Evolutionary conservation across 2,113 vertebrate genomes (phyloP), one percentile per base, ranked within the genome.

Genomic region (Grammomys dolichurus): DNA sequence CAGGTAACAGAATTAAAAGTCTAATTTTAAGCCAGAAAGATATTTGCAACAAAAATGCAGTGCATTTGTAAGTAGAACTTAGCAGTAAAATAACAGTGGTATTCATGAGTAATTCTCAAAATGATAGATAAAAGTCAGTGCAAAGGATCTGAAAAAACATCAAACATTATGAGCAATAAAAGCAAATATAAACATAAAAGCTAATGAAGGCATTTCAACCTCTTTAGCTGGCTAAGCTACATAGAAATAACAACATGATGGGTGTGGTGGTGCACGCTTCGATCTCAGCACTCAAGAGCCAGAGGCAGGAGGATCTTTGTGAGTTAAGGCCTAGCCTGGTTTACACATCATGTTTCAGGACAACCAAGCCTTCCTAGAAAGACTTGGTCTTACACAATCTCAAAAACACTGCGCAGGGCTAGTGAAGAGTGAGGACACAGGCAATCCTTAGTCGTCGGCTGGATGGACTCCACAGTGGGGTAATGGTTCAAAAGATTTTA

Each of bases 21-120:
- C 24, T 51, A 58, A 85, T 87, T 87, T 89, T 67, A 93, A 84
- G 69, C 12, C 12, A 63, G 72, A 84, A 90, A 87, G 93, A 80
- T 7, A 91, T 65, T 65, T 86, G 36, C n/a, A 43, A 89, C 40
- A 94, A 93, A 85, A 96, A 87, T 33, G 31, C 17, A 86, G 91
- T 54, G 69, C 33, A 56, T 33, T 67, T 60, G 22, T n/a, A 96
- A 89, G 17, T 48, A 89, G 65, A 19, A 75, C 40, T 78, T 87
- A 92, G 31, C 48, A 85, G 80, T 70, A 65, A 91, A 85, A 78
- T 3, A 93, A 51, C 51, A 90, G 85, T 63, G 36, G 8, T 56
- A 72, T 31, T 87, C 8, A 54, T 40, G 85, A 31, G n/a, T 26
- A 88, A 93, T 78, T 77, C 60, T 91, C 73, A 86, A 93, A 96